A percentile compares a stretch with the other conserved stretches of the same genome.
These are phyloP conservation scores for Baronia brevicornis DNA, from an alignment of 2,888 invertebrate species.

Conservation along the genomic window DNA sequence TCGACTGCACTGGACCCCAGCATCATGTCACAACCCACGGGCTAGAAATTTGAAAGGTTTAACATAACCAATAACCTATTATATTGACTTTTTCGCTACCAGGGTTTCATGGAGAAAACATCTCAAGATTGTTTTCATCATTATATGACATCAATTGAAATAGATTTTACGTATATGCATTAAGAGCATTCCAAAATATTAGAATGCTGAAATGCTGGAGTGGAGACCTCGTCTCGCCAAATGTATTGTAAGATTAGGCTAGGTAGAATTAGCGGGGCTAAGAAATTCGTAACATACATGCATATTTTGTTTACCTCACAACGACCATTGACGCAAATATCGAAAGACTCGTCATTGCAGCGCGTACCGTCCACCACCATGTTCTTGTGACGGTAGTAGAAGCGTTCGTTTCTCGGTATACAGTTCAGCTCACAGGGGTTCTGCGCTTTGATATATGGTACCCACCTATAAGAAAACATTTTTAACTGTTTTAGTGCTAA, in stretches of 20 bases:
- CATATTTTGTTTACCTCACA: constrained; percentile 81
- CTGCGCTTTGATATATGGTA: constrained; percentile 89
- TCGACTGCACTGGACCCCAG: constrained; percentile 90
- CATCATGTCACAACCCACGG: constrained; percentile 96
- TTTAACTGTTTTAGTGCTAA: constrained; percentile 6
- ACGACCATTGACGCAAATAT: constrained; percentile 95
- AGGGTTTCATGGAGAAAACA: neutral
- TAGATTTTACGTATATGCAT: no score
- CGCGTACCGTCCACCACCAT: constrained; percentile 90
- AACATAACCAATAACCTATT: neutral
- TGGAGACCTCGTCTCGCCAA: no score
- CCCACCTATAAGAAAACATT: constrained; percentile 78
- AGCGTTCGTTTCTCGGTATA: constrained; percentile 92
- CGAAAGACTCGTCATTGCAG: constrained; percentile 86
- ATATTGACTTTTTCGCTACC: no score
- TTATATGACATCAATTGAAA: no score
- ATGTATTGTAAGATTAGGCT: no score
- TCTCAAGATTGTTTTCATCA: neutral
- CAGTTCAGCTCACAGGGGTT: constrained; percentile 97
- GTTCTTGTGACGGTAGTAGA: constrained; percentile 90
- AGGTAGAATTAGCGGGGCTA: no score
- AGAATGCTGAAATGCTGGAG: no score
- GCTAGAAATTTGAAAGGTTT: constrained; percentile 56
- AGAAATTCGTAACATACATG: no score
- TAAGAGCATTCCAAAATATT: no score